Percentiles rank a stretch among this genome's conserved stretches.
Conservation (phyloP, 1,140 invertebrate species). For the Cyclargus thomasi region DNA sequence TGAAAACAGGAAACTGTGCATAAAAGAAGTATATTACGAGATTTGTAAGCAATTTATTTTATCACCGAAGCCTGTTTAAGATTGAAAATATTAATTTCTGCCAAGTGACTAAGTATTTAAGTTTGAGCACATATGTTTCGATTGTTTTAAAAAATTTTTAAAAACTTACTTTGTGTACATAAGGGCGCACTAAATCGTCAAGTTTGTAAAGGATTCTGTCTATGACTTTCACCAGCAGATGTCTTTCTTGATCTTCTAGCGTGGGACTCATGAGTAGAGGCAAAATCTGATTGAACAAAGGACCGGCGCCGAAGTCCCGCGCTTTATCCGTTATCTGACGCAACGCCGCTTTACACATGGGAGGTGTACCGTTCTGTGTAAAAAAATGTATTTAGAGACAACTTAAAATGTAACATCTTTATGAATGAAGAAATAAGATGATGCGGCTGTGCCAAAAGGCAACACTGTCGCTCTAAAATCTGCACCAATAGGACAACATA, state of each 20-base stretch:
- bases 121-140: no score
- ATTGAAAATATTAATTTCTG: no score
- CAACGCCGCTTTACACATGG: constrained; percentile 98
- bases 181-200: constrained; percentile 98
- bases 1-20: constrained; percentile 46
- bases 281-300: constrained; percentile 98
- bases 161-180: constrained; percentile 93
- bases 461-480: no score
- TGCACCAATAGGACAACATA: constrained; percentile 22
- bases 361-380: constrained; percentile 94
- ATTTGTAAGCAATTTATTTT: no score
- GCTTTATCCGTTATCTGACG: constrained; percentile 99
- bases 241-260: constrained; percentile 98
- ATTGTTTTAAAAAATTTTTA: no score
- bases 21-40: not conserved
- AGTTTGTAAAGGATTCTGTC: constrained; percentile 99
- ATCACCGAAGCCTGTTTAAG: no score
- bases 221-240: constrained; percentile 99
- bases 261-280: constrained; percentile 99
- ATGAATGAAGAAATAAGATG: no score
- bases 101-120: no score
- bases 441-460: no score
- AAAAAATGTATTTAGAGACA: not conserved
- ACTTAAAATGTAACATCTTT: no score
- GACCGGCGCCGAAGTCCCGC: constrained; percentile 97